Evolutionary conservation across 92 coral and sea anemone species (phyloP), one percentile per base, ranked within the genome.

Genomic region (Zoanthus sansibaricus): DNA sequence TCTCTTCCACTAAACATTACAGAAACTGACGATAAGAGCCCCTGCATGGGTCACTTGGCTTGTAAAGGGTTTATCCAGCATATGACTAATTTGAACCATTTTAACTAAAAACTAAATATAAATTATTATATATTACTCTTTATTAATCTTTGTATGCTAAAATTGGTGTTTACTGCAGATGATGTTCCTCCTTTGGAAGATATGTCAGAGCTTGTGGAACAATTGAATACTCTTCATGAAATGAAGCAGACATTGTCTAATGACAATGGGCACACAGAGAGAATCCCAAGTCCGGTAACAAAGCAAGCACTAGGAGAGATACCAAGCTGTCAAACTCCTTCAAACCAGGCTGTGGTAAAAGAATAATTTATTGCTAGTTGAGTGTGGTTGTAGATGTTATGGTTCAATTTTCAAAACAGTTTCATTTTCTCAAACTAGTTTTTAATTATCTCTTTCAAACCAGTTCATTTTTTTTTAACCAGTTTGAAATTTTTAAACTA

Each of bases 121-220:
- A 7, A 37, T 71, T 12, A 7, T 32, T 6, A 10, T n/a, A n/a
- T n/a, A n/a, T n/a, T 13, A 7, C 14, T n/a, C 7, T 1, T 69
- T 21, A 18, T 69, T 69, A 16, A 46, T 18, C 69, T 16, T 15
- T 62, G 21, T 62, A 46, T 73, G 32, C 44, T 73, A 18, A 6
- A 52, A 32, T 15, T 37, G 68, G 59, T 82, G 42, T 52, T 62
- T 6, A 37, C 13, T 37, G 20, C 47, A 95, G 98, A 95, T 84
- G 92, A 89, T 11, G 94, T 94, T 25, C 75, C 85, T 17, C 96
- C 96, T 45, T 70, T 94, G 79, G 98, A 95, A 68, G 98, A 95
- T 46, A 71, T 95, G 91, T 89, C 98, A 25, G 98, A 95, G 44
- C 86, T 93, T n/a, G 77, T 95, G 58, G 78, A 89, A 4, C 93